These are phyloP conservation scores for Poeciliopsis paucimaculata DNA, from an alignment of 2,797 vertebrate genomes.

Conservation along the genomic window DNA sequence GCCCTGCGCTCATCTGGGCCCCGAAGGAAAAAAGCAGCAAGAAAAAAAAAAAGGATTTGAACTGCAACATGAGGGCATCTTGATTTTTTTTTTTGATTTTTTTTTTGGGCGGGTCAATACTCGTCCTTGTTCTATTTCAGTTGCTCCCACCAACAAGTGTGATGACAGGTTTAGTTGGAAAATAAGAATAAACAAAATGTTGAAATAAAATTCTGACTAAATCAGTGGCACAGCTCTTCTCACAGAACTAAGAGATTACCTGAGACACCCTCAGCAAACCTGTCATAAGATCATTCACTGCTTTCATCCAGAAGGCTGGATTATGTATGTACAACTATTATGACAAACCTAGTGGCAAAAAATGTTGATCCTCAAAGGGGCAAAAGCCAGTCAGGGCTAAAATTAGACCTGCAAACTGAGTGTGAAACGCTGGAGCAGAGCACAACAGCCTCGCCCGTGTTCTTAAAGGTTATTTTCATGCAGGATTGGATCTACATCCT, in stretches of 20 bases:
- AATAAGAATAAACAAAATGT: background rate
- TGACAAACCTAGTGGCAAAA: conserved; percentile 41
- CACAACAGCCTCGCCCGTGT: conserved; percentile 35
- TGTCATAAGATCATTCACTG: conserved; percentile 21
- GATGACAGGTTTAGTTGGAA: background rate
- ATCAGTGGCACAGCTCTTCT: background rate
- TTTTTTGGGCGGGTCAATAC: background rate
- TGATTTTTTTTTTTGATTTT: background rate
- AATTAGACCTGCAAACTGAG: conserved; percentile 61
- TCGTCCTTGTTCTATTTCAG: background rate
- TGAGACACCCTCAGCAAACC: background rate
- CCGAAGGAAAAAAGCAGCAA: conserved; percentile 14
- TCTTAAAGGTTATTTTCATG: conserved; percentile 43
- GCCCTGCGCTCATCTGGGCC: conserved; percentile 25
- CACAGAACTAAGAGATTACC: background rate
- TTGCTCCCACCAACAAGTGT: background rate
- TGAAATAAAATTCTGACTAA: background rate
- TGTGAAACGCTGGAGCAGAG: conserved; percentile 37
- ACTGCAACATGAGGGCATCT: background rate
- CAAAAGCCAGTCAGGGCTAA: conserved; percentile 51
- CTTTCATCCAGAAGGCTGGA: conserved; percentile 36
- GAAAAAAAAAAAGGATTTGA: conserved; percentile 10
- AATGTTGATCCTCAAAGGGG: conserved; percentile 51
- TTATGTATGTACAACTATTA: conserved; percentile 13
- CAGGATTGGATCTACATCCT: conserved; percentile 4